Base-by-base conservation (phyloP, 2,888 invertebrate species). In the Ophion ellenae region DNA sequence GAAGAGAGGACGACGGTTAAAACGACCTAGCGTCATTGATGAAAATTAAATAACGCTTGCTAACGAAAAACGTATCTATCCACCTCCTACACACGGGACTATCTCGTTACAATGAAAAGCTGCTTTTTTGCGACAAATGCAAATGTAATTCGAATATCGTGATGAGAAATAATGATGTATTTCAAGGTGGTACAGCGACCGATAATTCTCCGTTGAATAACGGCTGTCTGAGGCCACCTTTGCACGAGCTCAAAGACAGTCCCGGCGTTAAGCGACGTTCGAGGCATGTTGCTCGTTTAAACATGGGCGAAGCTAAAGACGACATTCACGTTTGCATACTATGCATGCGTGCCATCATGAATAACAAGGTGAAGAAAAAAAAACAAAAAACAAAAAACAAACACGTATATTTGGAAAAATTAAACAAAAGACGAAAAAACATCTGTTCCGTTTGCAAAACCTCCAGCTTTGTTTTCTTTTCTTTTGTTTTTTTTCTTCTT, bases 271-370 rank as follows among this genome's bases (percentile, higher is more conserved):
- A 97, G 90, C 94, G 97, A 66, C 95, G 98, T 86, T 97, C 97
- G 61, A 95, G 97, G 86, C 98, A 98, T 94, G 97, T 98, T 57
- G 97, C 98, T 75, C 96, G 97, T 90, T 95, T 98, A 88, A 98
- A 98, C 94, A 98, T 98, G 98, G 98, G 98, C 78, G 98, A 98
- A 91, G 97, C 99, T 83, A 98, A 98, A 87, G 99, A 99, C 94
- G 99, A 99, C 94, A 99, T 99, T 92, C 99, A 99, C 95, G 99
- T 99, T 86, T 99, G 99, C 95, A 99, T 99, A 92, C 98, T 99
- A 97, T 99, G 99, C 94, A 97, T 99, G 95, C 96, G 99, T 83
- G 99, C 99, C 90, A 99, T 99, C 92, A 99, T 99, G 99, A 99
- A 99, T 95, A 99, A 99, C 94, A 99, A 99, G 96, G 97, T 97